These are phyloP conservation scores for Drosophila elegans DNA, from an alignment of 1,140 invertebrate genomes.

Conservation along the genomic window DNA sequence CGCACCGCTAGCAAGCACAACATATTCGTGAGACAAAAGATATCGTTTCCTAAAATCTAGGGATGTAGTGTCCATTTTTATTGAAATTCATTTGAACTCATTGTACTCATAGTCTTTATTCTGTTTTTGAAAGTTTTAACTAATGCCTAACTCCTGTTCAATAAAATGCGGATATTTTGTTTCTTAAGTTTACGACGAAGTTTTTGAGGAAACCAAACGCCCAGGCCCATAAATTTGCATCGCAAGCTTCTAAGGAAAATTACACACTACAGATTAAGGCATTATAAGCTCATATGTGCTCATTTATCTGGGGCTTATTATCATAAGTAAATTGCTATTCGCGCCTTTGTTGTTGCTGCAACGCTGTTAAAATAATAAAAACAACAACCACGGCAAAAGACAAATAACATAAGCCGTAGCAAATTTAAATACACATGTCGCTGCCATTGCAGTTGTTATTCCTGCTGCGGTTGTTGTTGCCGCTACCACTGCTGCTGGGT, in stretches of 20 bases:
- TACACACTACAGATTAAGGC: constrained; percentile 31
- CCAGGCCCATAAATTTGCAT: neutral
- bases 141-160: too few species aligned
- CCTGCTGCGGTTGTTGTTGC: constrained; percentile 24
- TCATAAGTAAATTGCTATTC: constrained; percentile 43
- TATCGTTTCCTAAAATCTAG: too few species aligned
- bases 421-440: constrained; percentile 81
- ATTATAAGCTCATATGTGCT: constrained; percentile 21
- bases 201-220: too few species aligned
- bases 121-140: too few species aligned
- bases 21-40: too few species aligned
- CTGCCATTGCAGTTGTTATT: constrained; percentile 67
- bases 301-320: constrained; percentile 37
- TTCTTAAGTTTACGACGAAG: too few species aligned
- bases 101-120: too few species aligned
- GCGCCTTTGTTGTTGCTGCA: constrained; percentile 24
- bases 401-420: constrained; percentile 78
- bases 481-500: constrained; percentile 49
- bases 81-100: too few species aligned
- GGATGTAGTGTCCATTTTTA: too few species aligned
- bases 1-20: too few species aligned
- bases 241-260: neutral
- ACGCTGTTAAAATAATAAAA: constrained; percentile 58
- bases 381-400: constrained; percentile 51
- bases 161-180: too few species aligned